These are phyloP conservation scores for Petrolisthes manimaculis DNA, from an alignment of 2,888 invertebrate genomes.

Conservation along the genomic window DNA sequence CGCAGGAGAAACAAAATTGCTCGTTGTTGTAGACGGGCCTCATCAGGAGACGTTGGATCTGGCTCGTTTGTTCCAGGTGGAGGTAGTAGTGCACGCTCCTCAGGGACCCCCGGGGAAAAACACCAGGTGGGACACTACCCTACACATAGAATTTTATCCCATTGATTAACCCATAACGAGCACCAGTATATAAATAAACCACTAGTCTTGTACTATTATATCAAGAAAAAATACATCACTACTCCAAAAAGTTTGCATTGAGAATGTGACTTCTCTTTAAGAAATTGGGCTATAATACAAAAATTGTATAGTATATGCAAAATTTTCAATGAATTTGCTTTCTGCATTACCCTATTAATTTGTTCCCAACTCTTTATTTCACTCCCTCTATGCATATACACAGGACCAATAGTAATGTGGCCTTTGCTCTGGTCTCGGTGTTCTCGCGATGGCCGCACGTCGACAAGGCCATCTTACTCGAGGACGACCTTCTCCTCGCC, in stretches of 20 bases:
- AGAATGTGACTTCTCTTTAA: background rate
- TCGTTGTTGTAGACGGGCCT: slow-evolving; percentile 48
- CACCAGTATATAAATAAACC: background rate
- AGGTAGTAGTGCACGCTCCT: slow-evolving; percentile 30
- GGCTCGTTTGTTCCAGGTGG: background rate
- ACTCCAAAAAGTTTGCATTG: too few relatives aligned
- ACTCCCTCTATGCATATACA: background rate
- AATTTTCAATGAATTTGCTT: too few relatives aligned
- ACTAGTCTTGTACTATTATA: too few relatives aligned
- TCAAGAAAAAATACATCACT: too few relatives aligned
- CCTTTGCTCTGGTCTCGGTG: slow-evolving; percentile 38
- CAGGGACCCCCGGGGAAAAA: slow-evolving; percentile 45
- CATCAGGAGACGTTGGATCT: slow-evolving; percentile 37
- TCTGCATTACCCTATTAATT: background rate
- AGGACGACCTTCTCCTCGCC: slow-evolving; percentile 49
- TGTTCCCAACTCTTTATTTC: background rate
- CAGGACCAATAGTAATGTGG: slow-evolving; percentile 52
- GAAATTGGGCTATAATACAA: background rate
- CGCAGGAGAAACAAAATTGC: slow-evolving; percentile 24
- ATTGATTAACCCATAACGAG: too few relatives aligned
- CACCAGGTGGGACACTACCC: slow-evolving; percentile 34
- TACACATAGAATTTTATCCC: too few relatives aligned
- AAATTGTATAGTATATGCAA: background rate
- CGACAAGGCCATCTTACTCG: slow-evolving; percentile 51
- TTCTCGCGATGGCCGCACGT: slow-evolving; percentile 23